Conservation (phyloP, 1,140 invertebrate species). For the Diorhabda carinulata region DNA sequence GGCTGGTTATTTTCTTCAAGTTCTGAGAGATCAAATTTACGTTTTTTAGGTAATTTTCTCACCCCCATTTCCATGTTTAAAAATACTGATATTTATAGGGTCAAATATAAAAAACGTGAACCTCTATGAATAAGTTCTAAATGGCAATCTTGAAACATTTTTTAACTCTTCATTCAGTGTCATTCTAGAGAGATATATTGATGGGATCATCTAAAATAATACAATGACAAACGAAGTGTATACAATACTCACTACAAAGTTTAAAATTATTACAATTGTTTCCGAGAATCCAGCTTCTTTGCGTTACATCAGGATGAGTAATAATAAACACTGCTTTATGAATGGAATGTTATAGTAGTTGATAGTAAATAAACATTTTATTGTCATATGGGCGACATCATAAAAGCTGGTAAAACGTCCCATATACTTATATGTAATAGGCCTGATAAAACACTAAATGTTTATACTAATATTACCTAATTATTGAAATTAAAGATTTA, state of each 20-base stretch:
- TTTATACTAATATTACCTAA: conserved; percentile 28
- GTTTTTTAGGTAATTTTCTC: conserved; percentile 79
- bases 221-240: conserved; percentile 18
- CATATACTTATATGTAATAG: conserved; percentile 4
- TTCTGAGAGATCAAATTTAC: conserved; percentile 81
- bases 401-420: conserved; percentile 18
- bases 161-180: conserved; percentile 12
- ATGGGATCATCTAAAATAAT: conserved; percentile 18
- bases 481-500: conserved; percentile 29
- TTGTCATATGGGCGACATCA: conserved; percentile 24
- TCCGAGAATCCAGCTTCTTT: not conserved
- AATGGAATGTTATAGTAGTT: conserved; percentile 42
- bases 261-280: conserved; percentile 9
- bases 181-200: conserved; percentile 22
- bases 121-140: conserved; percentile 35
- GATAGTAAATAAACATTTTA: conserved; percentile 43
- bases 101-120: conserved; percentile 14
- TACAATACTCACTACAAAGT: conserved; percentile 4
- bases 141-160: conserved; percentile 30
- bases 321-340: conserved; percentile 38
- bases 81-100: conserved; percentile 8
- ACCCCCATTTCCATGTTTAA: conserved; percentile 49
- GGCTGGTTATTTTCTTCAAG: conserved; percentile 59
- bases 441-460: conserved; percentile 15
- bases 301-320: conserved; percentile 23